These are phyloP conservation scores for Magallana gigas DNA, from an alignment of 1,140 invertebrate species.

Conservation along the genomic window DNA sequence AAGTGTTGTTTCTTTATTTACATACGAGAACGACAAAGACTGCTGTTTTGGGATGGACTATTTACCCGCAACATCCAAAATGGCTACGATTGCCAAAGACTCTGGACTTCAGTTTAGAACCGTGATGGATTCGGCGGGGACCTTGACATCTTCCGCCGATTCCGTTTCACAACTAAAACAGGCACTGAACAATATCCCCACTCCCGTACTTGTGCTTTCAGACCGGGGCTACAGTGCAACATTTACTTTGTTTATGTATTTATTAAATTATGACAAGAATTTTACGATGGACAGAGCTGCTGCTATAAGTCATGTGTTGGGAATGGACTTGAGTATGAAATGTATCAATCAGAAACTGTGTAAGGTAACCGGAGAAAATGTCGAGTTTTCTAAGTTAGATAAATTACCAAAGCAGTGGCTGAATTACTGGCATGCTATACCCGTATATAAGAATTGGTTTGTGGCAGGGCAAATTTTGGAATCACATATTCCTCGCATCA, in stretches of 20 bases:
- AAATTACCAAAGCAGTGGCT: constrained; percentile 66
- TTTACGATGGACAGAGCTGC: constrained; percentile 55
- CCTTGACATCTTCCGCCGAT: constrained; percentile 64
- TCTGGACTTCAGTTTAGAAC: constrained; percentile 63
- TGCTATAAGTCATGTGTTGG: constrained; percentile 61
- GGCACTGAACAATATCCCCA: constrained; percentile 54
- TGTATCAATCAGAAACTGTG: constrained; percentile 62
- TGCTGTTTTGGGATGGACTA: constrained; percentile 65
- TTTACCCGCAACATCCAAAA: constrained; percentile 64
- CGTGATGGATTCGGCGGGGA: constrained; percentile 59
- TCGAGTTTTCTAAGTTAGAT: constrained; percentile 59
- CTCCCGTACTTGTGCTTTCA: constrained; percentile 60
- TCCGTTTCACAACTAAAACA: constrained; percentile 65
- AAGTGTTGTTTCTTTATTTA: constrained; percentile 67
- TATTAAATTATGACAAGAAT: constrained; percentile 58
- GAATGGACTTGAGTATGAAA: constrained; percentile 67
- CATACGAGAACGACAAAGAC: constrained; percentile 60
- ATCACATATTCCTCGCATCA: constrained; percentile 62
- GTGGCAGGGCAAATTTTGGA: constrained; percentile 68
- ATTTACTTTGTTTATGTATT: constrained; percentile 62
- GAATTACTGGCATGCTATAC: constrained; percentile 71
- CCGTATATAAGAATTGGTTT: constrained; percentile 73
- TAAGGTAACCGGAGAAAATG: constrained; percentile 66
- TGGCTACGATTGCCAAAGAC: constrained; percentile 54
- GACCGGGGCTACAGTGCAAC: constrained; percentile 56